These are phyloP conservation scores for Auanema freiburgensis DNA, from an alignment of 2,888 invertebrate species.

Conservation along the genomic window DNA sequence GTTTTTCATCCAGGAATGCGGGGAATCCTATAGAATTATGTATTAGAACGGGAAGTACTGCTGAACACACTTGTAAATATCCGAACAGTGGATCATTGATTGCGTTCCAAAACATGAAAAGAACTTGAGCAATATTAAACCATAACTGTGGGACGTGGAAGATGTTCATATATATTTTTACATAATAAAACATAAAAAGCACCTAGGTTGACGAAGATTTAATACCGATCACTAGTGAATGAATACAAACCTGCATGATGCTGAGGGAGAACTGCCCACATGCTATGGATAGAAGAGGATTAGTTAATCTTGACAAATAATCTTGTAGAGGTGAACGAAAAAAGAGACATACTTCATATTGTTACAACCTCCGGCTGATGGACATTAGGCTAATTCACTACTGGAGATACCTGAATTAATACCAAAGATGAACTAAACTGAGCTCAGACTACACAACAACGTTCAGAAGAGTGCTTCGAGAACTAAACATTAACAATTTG, in stretches of 20 bases:
- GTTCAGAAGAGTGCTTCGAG: too few relatives aligned
- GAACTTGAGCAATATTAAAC: conserved; percentile 66
- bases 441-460: too few relatives aligned
- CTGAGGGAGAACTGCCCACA: conserved; percentile 45
- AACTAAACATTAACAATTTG: too few relatives aligned
- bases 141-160: conserved; percentile 66
- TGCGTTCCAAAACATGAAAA: conserved; percentile 68
- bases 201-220: conserved; percentile 47
- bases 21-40: conserved; percentile 30
- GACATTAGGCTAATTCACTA: too few relatives aligned
- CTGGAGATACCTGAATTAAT: too few relatives aligned
- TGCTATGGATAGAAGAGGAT: conserved; percentile 27
- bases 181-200: conserved; percentile 67
- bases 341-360: too few relatives aligned
- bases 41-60: too few relatives aligned
- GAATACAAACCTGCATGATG: conserved; percentile 32
- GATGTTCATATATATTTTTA: conserved; percentile 66
- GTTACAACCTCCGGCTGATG: too few relatives aligned
- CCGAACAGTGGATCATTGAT: conserved; percentile 68
- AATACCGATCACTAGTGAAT: not conserved
- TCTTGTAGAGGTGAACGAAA: too few relatives aligned
- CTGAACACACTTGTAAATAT: conserved; percentile 59
- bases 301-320: too few relatives aligned
- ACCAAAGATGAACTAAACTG: too few relatives aligned
- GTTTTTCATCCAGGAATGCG: conserved; percentile 61